Conservation (phyloP, 2,113 vertebrate genomes). For the Leptocoma aspasia region DNA sequence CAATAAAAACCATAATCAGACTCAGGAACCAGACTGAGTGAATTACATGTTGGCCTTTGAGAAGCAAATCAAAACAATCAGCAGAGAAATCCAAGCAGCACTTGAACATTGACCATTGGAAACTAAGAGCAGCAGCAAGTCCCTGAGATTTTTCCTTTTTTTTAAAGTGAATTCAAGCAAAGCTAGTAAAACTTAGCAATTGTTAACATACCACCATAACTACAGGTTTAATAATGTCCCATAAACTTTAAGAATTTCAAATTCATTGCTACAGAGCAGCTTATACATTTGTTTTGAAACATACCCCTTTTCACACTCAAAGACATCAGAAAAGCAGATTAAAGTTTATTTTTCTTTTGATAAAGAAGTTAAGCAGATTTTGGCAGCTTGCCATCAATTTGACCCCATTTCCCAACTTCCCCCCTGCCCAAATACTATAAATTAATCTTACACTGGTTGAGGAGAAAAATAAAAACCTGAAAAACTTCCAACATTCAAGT, state of each 20-base stretch:
- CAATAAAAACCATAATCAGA: neutral
- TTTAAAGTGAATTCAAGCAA: constrained; percentile 4
- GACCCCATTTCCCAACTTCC: constrained; percentile 9
- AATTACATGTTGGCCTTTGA: constrained; percentile 14
- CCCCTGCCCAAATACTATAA: constrained; percentile 7
- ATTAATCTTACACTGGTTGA: constrained; percentile 45
- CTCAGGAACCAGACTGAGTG: neutral
- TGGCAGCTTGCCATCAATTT: constrained; percentile 33
- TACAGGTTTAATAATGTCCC: constrained; percentile 7
- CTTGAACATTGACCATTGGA: neutral
- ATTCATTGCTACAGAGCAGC: neutral
- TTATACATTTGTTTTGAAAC: neutral
- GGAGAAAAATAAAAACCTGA: neutral
- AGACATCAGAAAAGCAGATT: constrained; percentile 47
- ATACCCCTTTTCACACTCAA: constrained; percentile 46
- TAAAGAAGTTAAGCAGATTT: constrained; percentile 47
- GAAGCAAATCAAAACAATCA: constrained; percentile 26
- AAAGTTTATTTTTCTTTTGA: constrained; percentile 58
- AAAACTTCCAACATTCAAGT: constrained; percentile 34
- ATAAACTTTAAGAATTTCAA: constrained; percentile 7
- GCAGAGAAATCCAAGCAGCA: constrained; percentile 11
- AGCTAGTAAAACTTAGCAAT: constrained; percentile 34
- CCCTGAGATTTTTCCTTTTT: neutral
- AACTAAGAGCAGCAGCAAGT: neutral
- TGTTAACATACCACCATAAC: constrained; percentile 24